Evolutionary conservation across 2,888 invertebrate species (phyloP), one percentile per base, ranked within the genome.

Genomic region (Meiosimyza decipiens): DNA sequence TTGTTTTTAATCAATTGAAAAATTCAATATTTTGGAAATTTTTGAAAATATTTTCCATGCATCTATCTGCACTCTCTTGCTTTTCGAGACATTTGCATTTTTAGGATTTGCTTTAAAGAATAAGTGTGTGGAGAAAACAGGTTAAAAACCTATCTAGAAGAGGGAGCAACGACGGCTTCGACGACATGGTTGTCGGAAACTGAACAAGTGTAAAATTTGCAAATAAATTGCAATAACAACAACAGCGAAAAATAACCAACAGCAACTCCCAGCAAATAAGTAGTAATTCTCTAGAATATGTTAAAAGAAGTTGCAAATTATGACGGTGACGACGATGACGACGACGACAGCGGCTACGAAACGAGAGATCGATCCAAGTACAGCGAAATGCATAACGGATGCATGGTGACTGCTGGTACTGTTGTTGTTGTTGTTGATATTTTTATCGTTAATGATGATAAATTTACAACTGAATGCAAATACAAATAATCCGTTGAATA

Each of bases 191-290:
- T 67, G 67, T 67, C 67, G 67, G 67, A 67, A 67, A 67, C 47
- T 67, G 49, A 67, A 67, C 67, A 67, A 67, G 67, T 67, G 67
- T 47, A 67, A 57, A 67, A 57, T 67, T 55, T 55, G 40, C 40
- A 40, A 40, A 67, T 67, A 67, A 55, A 55, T 67, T 49, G 67
- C 67, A 57, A 47, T 49, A 63, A 62, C 62, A 65, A 6, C n/a
- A 65, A 28, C 52, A 52, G 47, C 67, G 33, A 40, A 22, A 28
- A 50, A 64, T 13, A 16, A 47, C 50, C n/a, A 18, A 18, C 22
- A 22, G 13, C 64, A 40, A 64, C 9, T 40, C 40, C 6, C 13
- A 64, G 51, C 16, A 64, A 67, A 49, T 16, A 57, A 67, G 67
- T 47, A 6, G 47, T 57, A 47, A 16, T 67, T 67, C 67, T 55